Conservation (phyloP, 2,113 vertebrate species). For the Cavia aperea region DNA sequence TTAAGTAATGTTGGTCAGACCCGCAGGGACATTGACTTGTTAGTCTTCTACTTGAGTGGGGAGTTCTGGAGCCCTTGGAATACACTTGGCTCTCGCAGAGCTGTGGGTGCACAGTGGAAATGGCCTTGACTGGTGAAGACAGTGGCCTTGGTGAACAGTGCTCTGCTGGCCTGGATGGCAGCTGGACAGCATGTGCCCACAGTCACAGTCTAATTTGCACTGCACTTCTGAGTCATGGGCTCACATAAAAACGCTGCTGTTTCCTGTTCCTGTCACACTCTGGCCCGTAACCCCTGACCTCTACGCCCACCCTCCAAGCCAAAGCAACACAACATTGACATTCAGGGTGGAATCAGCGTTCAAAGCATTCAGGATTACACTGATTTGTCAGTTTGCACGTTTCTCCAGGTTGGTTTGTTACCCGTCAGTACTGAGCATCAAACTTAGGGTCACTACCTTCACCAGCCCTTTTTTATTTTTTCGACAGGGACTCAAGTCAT, state of each 20-base stretch:
- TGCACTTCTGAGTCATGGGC: not conserved
- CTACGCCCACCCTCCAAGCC: not conserved
- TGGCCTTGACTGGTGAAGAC: not conserved
- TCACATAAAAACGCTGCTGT: not conserved
- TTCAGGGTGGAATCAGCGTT: not conserved
- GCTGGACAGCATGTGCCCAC: not conserved
- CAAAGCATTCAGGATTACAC: not conserved
- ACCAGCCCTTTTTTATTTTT: not conserved
- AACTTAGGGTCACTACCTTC: not conserved
- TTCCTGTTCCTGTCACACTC: constrained; percentile 12
- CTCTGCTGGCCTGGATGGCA: not conserved
- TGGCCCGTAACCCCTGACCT: not conserved
- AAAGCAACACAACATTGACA: not conserved
- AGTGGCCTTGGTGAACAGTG: no score
- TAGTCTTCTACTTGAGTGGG: not conserved
- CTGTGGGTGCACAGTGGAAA: not conserved
- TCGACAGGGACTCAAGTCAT: not conserved
- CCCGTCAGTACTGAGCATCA: not conserved
- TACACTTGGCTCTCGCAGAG: not conserved
- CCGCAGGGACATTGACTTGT: not conserved
- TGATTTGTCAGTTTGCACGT: not conserved
- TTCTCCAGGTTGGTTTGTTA: not conserved
- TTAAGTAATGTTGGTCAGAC: not conserved
- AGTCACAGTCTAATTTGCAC: not conserved
- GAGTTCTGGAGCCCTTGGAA: not conserved